Percentiles rank a stretch among this genome's conserved stretches.
Evolutionary conservation across 2,113 vertebrate genomes (phyloP).

Genomic region (Tyto alba): DNA sequence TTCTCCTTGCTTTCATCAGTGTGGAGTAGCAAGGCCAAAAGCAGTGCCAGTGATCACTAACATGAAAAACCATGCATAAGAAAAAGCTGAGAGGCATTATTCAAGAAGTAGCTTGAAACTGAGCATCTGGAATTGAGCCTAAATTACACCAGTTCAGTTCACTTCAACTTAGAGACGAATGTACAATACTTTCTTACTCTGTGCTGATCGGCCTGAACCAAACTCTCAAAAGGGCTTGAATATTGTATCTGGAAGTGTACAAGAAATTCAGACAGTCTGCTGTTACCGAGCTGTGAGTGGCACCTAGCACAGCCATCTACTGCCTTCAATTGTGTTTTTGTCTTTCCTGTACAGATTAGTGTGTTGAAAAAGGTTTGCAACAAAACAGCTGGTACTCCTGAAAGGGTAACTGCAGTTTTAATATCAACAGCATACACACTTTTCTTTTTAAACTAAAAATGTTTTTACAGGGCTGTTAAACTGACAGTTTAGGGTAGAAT

Average conservation of each 20-base stretch:
- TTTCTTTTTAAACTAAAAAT: conserved; percentile 43
- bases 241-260: not conserved
- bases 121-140: not conserved
- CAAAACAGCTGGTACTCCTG: conserved; percentile 20
- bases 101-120: conserved; percentile 2
- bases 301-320: conserved; percentile 11
- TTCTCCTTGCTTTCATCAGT: conserved; percentile 34
- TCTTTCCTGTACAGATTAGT: conserved; percentile 6
- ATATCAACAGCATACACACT: conserved; percentile 45
- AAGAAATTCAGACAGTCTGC: not conserved
- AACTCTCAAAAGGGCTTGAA: conserved; percentile 58
- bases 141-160: conserved; percentile 33
- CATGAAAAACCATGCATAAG: conserved; percentile 1
- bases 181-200: not conserved
- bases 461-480: conserved; percentile 55
- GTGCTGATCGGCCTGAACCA: conserved; percentile 44
- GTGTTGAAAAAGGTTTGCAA: conserved; percentile 11
- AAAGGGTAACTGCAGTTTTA: conserved; percentile 49
- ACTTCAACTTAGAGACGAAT: conserved; percentile 22
- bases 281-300: not conserved
- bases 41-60: not conserved
- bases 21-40: conserved; percentile 26
- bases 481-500: conserved; percentile 62
- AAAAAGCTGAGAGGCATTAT: conserved; percentile 1
- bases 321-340: conserved; percentile 33